A percentile compares a stretch with the other conserved stretches of the same genome.
Evolutionary conservation across 2,888 invertebrate species (phyloP).

Genomic region (Nesidiocoris tenuis): DNA sequence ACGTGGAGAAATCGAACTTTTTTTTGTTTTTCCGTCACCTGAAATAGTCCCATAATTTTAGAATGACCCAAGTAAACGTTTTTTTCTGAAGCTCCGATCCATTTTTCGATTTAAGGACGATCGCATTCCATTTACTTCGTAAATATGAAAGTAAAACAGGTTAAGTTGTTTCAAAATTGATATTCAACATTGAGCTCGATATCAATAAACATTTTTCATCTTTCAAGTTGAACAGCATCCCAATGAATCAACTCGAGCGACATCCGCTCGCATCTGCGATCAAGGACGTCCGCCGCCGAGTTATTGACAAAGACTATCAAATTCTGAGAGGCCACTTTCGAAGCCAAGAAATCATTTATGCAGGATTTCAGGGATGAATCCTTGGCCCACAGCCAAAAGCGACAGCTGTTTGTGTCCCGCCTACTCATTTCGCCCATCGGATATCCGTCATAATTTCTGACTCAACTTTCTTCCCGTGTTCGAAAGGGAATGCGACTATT

Average conservation of each 20-base stretch:
- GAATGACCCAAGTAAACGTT: no score
- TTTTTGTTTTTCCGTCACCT: no score
- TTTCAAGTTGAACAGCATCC: background rate
- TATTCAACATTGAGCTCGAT: no score
- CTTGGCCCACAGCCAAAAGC: background rate
- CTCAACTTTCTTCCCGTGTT: background rate
- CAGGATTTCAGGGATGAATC: background rate
- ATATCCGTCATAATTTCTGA: background rate
- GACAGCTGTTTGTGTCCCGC: background rate
- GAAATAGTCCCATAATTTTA: no score
- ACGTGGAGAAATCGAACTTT: no score
- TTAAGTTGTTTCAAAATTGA: no score
- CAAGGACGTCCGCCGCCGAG: background rate
- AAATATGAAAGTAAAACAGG: no score
- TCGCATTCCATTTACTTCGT: no score
- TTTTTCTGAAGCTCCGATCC: no score
- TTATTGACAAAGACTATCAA: background rate
- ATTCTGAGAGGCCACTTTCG: no score
- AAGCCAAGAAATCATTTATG: background rate
- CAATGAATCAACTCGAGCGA: background rate
- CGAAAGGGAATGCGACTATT: background rate
- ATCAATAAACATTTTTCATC: background rate
- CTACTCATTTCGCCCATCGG: background rate
- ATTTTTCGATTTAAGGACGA: no score
- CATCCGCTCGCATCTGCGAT: background rate